A percentile compares a stretch with the other conserved stretches of the same genome.
Conservation (phyloP, 2,113 vertebrate genomes). For the Amazona guildingii region DNA sequence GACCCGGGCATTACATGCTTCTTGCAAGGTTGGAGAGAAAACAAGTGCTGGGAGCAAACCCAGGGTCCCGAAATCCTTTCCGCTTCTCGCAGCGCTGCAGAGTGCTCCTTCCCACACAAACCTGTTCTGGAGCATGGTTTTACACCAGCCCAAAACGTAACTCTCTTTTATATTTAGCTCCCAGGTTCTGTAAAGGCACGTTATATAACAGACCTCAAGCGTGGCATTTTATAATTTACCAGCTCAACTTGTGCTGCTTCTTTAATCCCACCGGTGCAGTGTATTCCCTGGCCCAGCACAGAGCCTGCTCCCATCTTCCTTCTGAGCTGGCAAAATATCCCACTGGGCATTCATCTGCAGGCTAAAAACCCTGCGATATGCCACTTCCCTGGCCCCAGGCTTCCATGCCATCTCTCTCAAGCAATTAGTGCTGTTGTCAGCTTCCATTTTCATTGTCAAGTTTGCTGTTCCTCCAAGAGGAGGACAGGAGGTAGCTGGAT, state of each 20-base stretch:
- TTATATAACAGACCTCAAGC: constrained; percentile 67
- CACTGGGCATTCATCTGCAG: neutral
- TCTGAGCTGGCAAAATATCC: neutral
- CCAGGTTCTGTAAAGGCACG: constrained; percentile 46
- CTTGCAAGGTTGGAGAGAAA: neutral
- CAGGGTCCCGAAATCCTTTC: neutral
- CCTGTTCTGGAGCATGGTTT: neutral
- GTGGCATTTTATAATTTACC: constrained; percentile 61
- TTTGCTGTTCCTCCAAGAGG: neutral
- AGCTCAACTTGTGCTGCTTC: constrained; percentile 40
- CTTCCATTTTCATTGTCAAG: neutral
- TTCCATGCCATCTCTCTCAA: neutral
- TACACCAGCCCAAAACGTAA: constrained; percentile 49
- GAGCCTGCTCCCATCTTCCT: neutral
- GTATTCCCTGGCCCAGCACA: neutral
- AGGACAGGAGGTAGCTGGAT: neutral
- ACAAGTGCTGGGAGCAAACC: neutral
- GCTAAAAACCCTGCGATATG: neutral
- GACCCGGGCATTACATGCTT: neutral
- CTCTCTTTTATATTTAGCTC: constrained; percentile 69
- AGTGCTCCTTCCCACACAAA: constrained; percentile 49
- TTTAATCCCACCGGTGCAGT: neutral
- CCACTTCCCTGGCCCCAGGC: neutral
- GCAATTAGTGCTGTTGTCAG: neutral
- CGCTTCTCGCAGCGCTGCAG: neutral